Evolutionary conservation across 2,797 vertebrate species (phyloP).

Genomic region (Catharus ustulatus): DNA sequence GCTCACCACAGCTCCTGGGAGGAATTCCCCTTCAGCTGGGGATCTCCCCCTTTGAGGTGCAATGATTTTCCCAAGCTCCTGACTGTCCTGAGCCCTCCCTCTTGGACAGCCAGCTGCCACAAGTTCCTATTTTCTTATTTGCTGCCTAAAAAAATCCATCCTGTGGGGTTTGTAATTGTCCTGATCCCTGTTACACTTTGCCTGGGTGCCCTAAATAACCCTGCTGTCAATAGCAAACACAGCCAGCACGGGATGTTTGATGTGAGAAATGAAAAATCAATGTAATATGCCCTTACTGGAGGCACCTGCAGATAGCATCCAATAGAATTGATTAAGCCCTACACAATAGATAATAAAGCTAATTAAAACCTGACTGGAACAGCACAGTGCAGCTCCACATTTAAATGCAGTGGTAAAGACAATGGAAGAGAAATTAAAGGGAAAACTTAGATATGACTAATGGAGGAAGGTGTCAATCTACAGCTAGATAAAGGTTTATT

Average conservation of each 20-base stretch:
- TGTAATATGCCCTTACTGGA: conserved; percentile 33
- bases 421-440: not conserved
- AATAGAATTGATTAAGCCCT: conserved; percentile 30
- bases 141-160: not conserved
- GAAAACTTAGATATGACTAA: not conserved
- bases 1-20: not conserved
- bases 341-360: conserved; percentile 41
- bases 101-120: not conserved
- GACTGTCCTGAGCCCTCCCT: not conserved
- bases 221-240: conserved; percentile 1
- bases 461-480: not conserved
- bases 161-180: not conserved
- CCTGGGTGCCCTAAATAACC: not conserved
- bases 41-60: not conserved
- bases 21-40: not conserved
- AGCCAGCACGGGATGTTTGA: not conserved
- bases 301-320: conserved; percentile 27
- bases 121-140: conserved; percentile 19
- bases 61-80: not conserved
- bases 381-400: not conserved
- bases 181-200: not conserved
- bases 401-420: not conserved
- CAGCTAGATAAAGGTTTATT: not conserved
- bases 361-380: conserved; percentile 35
- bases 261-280: conserved; percentile 60